A percentile compares a stretch with the other conserved stretches of the same genome.
phyloP scores from a whole-genome alignment of 2,113 vertebrate species.

The human region DNA sequence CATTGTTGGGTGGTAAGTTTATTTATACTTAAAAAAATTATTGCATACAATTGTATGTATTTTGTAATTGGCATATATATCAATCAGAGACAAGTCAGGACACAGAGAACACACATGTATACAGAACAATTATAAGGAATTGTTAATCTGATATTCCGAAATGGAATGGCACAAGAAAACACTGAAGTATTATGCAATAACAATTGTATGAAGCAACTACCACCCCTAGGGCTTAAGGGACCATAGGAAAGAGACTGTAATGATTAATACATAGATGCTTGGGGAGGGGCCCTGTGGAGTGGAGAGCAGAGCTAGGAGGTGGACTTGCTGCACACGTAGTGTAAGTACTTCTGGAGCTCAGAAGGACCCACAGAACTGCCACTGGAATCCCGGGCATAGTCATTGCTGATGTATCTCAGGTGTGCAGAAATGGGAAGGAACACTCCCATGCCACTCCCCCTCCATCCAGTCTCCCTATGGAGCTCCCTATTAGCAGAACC shows the following conservation, averaged over 20 bases:
- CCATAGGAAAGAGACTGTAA: background rate
- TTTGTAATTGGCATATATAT: background rate
- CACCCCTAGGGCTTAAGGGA: background rate
- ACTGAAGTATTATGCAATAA: background rate
- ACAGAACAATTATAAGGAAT: background rate
- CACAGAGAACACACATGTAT: background rate
- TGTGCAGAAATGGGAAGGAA: background rate
- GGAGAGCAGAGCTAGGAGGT: background rate
- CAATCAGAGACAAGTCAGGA: background rate
- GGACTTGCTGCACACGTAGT: accelerated
- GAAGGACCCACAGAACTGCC: background rate
- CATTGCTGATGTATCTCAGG: too few relatives aligned
- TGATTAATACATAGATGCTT: accelerated
- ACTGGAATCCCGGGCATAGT: accelerated
- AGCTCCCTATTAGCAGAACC: accelerated
- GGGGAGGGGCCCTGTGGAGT: background rate
- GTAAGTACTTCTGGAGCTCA: background rate
- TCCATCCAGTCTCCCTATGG: accelerated
- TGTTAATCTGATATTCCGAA: background rate
- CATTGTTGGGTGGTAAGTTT: background rate
- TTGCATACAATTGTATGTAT: background rate
- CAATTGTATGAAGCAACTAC: accelerated
- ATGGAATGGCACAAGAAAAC: background rate
- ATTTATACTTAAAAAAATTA: background rate
- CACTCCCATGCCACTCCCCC: accelerated